phyloP scores from a whole-genome alignment of 2,797 vertebrate genomes.

The Hemibagrus guttatus region DNA sequence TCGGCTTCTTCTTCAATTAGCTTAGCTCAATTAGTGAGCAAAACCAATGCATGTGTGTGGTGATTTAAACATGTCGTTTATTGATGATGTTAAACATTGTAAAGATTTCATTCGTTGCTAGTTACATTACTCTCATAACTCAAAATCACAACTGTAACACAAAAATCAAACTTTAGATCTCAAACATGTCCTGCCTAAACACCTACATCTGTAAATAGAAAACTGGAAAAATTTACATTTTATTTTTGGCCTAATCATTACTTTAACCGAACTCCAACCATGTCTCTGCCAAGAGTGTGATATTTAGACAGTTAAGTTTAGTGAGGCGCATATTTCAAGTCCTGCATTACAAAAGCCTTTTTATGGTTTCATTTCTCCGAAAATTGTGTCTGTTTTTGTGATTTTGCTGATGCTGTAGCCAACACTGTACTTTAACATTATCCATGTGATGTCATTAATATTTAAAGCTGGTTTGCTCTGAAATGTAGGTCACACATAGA shows the following conservation, averaged over 20 bases:
- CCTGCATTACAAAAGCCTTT: background rate
- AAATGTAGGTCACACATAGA: constrained; percentile 46
- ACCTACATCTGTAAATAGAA: background rate
- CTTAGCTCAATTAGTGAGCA: background rate
- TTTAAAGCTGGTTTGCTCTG: constrained; percentile 25
- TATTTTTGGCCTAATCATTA: background rate
- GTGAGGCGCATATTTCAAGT: background rate
- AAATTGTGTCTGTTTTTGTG: background rate
- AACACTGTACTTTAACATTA: background rate
- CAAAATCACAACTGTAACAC: background rate
- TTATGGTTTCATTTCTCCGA: background rate
- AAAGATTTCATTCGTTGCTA: background rate
- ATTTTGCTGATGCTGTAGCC: background rate
- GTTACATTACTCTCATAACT: background rate
- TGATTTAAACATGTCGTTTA: background rate
- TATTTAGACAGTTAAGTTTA: background rate
- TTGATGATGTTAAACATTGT: background rate
- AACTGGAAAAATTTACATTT: background rate
- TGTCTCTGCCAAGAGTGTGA: background rate
- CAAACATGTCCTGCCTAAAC: background rate
- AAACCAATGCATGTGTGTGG: background rate
- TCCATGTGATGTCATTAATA: constrained; percentile 20
- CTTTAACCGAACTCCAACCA: background rate
- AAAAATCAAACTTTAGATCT: background rate
- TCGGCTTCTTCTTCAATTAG: background rate